Percentiles rank a stretch among this genome's conserved stretches.
Conservation (phyloP, 1,140 invertebrate genomes). For the Goniozus legneri region DNA sequence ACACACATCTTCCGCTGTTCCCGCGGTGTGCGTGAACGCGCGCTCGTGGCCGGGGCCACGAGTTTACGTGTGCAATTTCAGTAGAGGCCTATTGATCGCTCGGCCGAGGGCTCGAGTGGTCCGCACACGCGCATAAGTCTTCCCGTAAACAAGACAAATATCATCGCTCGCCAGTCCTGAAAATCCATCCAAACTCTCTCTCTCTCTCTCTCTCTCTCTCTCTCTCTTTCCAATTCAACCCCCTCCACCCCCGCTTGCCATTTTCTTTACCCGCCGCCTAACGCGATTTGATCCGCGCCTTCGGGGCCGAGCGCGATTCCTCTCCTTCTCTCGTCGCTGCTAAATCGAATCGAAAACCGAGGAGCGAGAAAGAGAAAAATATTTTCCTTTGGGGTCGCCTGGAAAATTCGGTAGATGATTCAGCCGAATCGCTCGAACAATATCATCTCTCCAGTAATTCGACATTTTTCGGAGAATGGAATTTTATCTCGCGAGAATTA, state of each 20-base stretch:
- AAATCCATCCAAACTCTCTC: slow-evolving; percentile 40
- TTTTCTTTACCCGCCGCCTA: slow-evolving; percentile 9
- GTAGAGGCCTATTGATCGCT: slow-evolving; percentile 54
- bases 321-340: no score
- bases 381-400: no score
- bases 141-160: slow-evolving; percentile 54
- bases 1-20: no score
- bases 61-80: slow-evolving; percentile 39
- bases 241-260: slow-evolving; percentile 20
- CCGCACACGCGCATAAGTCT: slow-evolving; percentile 54
- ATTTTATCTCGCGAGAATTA: no score
- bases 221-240: slow-evolving; percentile 25
- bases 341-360: no score
- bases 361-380: no score
- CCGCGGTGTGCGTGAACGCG: background rate
- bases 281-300: slow-evolving; percentile 13
- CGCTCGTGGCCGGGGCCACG: slow-evolving; percentile 8
- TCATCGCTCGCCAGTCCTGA: slow-evolving; percentile 46
- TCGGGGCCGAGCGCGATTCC: no score
- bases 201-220: slow-evolving; percentile 13
- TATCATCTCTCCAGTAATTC: no score
- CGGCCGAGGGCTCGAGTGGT: slow-evolving; percentile 42
- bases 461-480: no score
- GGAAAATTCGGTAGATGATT: no score
- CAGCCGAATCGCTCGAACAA: no score